Evolutionary conservation across 2,888 invertebrate species (phyloP).

Genomic region (Labia minor): DNA sequence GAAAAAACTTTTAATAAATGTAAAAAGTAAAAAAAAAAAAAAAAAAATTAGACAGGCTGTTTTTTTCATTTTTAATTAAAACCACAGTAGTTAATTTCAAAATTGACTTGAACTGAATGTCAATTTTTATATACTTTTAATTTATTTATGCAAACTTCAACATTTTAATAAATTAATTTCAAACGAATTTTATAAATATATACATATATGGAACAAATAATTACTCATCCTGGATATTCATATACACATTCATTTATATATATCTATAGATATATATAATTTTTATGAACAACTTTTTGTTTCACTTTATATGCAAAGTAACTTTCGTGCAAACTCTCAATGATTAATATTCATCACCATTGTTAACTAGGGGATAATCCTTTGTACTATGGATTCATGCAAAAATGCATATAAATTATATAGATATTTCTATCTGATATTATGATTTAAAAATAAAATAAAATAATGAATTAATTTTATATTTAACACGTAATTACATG

Average conservation of each 20-base stretch:
- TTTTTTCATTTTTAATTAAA: neutral
- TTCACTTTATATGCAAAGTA: neutral
- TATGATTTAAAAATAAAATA: neutral
- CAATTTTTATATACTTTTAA: neutral
- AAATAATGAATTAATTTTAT: neutral
- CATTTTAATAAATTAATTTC: neutral
- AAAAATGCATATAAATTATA: neutral
- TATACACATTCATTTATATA: neutral
- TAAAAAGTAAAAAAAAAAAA: too few relatives aligned
- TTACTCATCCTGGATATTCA: neutral
- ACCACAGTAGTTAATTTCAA: neutral
- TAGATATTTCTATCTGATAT: neutral
- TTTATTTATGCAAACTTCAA: neutral
- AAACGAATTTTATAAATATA: neutral
- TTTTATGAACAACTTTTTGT: neutral
- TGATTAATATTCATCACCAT: neutral
- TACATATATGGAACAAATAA: neutral
- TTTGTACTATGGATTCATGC: neutral
- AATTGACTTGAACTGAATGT: too few relatives aligned
- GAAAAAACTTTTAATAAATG: too few relatives aligned
- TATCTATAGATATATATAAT: neutral
- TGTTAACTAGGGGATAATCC: neutral
- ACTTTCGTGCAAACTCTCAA: neutral
- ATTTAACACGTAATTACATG: too few relatives aligned
- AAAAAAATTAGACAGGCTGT: too few relatives aligned